A percentile compares a stretch with the other conserved stretches of the same genome.
Conservation (phyloP, 1,140 invertebrate genomes). For the Dendrolimus kikuchii region DNA sequence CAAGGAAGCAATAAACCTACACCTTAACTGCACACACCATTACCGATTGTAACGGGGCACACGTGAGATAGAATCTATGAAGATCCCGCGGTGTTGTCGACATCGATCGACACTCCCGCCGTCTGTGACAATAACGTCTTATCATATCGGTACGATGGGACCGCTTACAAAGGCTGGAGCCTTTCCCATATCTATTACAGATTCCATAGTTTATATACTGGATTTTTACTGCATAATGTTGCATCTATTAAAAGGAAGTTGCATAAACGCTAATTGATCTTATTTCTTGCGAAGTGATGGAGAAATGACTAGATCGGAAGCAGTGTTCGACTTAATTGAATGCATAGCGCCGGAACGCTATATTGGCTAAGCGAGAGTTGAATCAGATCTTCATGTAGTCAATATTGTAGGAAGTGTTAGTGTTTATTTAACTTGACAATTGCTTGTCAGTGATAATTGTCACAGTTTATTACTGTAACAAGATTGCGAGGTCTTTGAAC, state of each 20-base stretch:
- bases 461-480: slow-evolving; percentile 7
- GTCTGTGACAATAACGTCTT: slow-evolving; percentile 48
- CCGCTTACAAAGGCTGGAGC: neutral
- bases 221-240: too few species aligned
- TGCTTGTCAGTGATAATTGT: neutral
- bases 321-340: too few species aligned
- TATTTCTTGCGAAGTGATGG: neutral
- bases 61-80: slow-evolving; percentile 48
- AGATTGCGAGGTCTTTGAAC: slow-evolving; percentile 44
- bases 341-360: too few species aligned
- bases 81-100: slow-evolving; percentile 27
- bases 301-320: neutral
- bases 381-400: too few species aligned
- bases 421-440: neutral
- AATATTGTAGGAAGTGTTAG: too few species aligned
- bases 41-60: slow-evolving; percentile 61
- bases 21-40: slow-evolving; percentile 66
- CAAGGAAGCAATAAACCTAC: slow-evolving; percentile 67
- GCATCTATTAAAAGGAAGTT: too few species aligned
- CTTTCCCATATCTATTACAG: neutral
- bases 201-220: too few species aligned
- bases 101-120: slow-evolving; percentile 22
- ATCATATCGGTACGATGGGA: slow-evolving; percentile 37
- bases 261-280: neutral
- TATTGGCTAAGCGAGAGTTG: too few species aligned